These are phyloP conservation scores for Eudyptes chrysolophus DNA, from an alignment of 2,113 vertebrate genomes.

Conservation along the genomic window DNA sequence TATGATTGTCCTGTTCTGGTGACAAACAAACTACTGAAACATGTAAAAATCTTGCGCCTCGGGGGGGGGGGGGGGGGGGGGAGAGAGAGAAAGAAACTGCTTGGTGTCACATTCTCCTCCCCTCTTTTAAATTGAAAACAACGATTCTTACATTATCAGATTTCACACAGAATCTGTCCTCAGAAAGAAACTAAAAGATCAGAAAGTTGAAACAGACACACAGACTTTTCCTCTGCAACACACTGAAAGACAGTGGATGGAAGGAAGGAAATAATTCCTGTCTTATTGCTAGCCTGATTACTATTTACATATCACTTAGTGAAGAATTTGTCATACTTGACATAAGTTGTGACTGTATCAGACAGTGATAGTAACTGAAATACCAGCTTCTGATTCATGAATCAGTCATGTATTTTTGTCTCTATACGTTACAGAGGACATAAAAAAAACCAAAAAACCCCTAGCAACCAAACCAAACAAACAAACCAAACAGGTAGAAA, in stretches of 20 bases:
- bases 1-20: background rate
- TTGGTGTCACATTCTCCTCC: background rate
- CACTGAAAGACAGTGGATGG: background rate
- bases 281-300: background rate
- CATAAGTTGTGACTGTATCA: background rate
- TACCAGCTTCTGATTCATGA: background rate
- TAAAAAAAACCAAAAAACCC: background rate
- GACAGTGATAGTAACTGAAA: background rate
- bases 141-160: background rate
- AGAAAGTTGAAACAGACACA: background rate
- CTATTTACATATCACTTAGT: background rate
- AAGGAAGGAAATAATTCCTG: background rate
- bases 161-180: background rate
- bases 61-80: background rate
- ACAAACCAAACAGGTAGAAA: background rate
- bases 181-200: background rate
- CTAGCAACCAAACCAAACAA: background rate
- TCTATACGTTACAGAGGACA: background rate
- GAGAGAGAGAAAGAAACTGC: background rate
- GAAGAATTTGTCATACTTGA: background rate
- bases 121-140: background rate
- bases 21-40: background rate
- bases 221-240: background rate
- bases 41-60: rapidly evolving
- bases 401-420: background rate